Conservation (phyloP, 2,888 invertebrate species). For the Ptycholaimellus sp. region DNA sequence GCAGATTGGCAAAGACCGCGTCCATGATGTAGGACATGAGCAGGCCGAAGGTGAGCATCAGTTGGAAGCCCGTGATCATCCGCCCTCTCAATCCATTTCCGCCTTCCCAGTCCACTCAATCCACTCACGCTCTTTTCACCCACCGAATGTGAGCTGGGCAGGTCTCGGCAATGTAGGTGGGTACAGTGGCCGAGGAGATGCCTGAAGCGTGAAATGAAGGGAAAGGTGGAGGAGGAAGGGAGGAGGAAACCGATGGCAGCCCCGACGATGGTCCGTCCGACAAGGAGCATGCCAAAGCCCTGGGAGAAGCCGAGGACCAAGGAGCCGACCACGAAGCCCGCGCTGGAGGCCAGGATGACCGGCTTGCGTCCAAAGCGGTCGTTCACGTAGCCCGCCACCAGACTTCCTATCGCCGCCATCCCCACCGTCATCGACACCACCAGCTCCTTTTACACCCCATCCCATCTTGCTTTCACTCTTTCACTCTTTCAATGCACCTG, state of each 20-base stretch:
- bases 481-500: too few species aligned
- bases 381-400: slow-evolving; percentile 29
- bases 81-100: too few species aligned
- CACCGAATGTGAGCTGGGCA: slow-evolving; percentile 29
- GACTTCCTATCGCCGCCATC: slow-evolving; percentile 29
- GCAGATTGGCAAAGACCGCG: slow-evolving; percentile 27
- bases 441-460: slow-evolving; percentile 11
- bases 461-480: too few species aligned
- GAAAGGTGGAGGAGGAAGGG: background rate
- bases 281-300: slow-evolving; percentile 25
- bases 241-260: slow-evolving; percentile 29
- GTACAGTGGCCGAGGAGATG: slow-evolving; percentile 33
- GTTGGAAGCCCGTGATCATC: slow-evolving; percentile 30
- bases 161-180: slow-evolving; percentile 34
- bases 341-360: slow-evolving; percentile 29
- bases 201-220: too few species aligned
- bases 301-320: slow-evolving; percentile 28
- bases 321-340: slow-evolving; percentile 31
- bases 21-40: slow-evolving; percentile 29
- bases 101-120: too few species aligned
- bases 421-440: slow-evolving; percentile 32
- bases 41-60: slow-evolving; percentile 34
- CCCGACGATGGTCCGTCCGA: slow-evolving; percentile 30
- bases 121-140: too few species aligned
- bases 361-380: slow-evolving; percentile 31